Evolutionary conservation across 2,797 vertebrate genomes (phyloP), one percentile per base, ranked within the genome.

Genomic region (Malurus leucopterus): DNA sequence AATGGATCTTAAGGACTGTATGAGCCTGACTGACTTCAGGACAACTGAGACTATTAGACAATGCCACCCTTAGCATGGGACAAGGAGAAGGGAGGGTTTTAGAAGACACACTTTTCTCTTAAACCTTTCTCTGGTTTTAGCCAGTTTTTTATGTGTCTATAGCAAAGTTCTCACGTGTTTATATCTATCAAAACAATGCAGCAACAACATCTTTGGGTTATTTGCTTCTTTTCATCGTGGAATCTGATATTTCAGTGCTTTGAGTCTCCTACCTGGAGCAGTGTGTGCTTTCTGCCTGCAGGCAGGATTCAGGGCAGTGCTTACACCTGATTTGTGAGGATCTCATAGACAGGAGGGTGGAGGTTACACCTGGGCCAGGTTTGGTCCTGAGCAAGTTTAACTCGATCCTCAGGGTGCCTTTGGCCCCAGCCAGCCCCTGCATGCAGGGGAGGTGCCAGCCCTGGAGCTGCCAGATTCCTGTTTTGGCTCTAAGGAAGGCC

Each of bases 221-320:
- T 0, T 0, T 6, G 19, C 9, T 43, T 70, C 47, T 15, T 86
- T 55, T 83, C 19, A 65, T 12, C 14, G 11, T 59, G 15, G 11
- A 70, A 58, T 36, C 51, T 51, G 34, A 40, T 70, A 84, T 18
- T 85, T 80, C 41, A n/a, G 27, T 40, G 89, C 64, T 49, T 84
- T 77, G 87, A 57, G 90, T 85, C 27, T 82, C 40, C 8, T 15
- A 11, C 13, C 47, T 51, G 68, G 12, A 41, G 76, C 74, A 73
- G 75, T 15, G 32, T 24, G 44, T 21, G 62, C 89, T 93, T 91
- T 75, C 85, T 93, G 69, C 53, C 79, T 70, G 43, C 73, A 49
- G 53, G 34, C n/a, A 51, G 9, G 17, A 18, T 21, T 34, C 57
- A 47, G 19, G n/a, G 1, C 34, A 68, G n/a, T 29, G 13, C 8